Percentiles rank a stretch among this genome's conserved stretches.
Evolutionary conservation across 2,888 invertebrate species (phyloP).

Genomic region (Camponotus fellah): DNA sequence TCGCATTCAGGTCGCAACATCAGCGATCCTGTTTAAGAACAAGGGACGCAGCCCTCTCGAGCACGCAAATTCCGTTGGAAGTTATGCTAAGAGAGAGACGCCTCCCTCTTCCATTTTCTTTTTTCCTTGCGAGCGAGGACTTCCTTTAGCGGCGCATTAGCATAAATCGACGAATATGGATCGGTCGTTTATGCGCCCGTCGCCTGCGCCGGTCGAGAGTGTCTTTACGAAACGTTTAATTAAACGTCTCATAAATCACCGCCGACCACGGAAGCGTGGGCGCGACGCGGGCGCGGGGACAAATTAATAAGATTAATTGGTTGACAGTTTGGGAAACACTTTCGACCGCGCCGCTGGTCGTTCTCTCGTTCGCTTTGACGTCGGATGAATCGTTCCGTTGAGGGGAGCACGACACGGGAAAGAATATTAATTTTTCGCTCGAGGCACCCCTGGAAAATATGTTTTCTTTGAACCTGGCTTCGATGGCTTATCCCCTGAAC

Average conservation of each 20-base stretch:
- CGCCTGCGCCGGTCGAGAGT: constrained; percentile 57
- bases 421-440: constrained; percentile 79
- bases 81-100: constrained; percentile 34
- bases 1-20: constrained; percentile 45
- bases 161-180: constrained; percentile 74
- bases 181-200: constrained; percentile 54
- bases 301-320: constrained; percentile 85
- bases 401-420: constrained; percentile 59
- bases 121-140: constrained; percentile 19
- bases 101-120: constrained; percentile 21
- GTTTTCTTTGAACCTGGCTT: constrained; percentile 69
- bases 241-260: constrained; percentile 84
- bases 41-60: constrained; percentile 37
- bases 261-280: constrained; percentile 64
- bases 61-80: constrained; percentile 46
- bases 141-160: constrained; percentile 64
- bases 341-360: constrained; percentile 65
- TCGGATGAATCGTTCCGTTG: constrained; percentile 51
- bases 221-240: constrained; percentile 84
- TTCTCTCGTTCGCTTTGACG: constrained; percentile 60
- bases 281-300: constrained; percentile 71
- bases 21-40: constrained; percentile 54
- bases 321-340: constrained; percentile 83
- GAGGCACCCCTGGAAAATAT: constrained; percentile 67
- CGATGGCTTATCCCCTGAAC: constrained; percentile 52